Conservation (phyloP, 1,140 invertebrate genomes). For the Lerema accius region DNA sequence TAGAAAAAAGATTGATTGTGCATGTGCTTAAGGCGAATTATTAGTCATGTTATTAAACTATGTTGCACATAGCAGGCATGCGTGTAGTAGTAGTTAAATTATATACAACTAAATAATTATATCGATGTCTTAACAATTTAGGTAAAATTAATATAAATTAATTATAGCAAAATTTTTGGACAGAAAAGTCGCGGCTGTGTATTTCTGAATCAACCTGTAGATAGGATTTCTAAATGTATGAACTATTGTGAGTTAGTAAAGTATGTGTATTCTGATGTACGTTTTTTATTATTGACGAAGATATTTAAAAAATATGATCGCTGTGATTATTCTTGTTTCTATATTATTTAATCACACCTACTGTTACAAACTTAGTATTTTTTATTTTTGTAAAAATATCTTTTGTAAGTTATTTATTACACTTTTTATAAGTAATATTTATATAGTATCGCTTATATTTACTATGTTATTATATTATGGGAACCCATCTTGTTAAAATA, state of each 20-base stretch:
- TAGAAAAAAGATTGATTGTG: constrained; percentile 46
- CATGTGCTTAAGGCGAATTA: constrained; percentile 50
- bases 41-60: constrained; percentile 51
- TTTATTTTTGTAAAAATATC: constrained; percentile 27
- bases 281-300: constrained; percentile 14
- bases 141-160: constrained; percentile 44
- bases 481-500: neutral
- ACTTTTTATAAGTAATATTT: neutral
- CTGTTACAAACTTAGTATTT: constrained; percentile 26
- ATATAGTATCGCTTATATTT: neutral
- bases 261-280: constrained; percentile 29
- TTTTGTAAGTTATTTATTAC: neutral
- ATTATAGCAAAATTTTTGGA: constrained; percentile 46
- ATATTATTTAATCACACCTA: constrained; percentile 22
- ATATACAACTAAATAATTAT: constrained; percentile 36
- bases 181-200: constrained; percentile 56
- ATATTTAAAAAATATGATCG: constrained; percentile 26
- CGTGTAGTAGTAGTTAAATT: constrained; percentile 59
- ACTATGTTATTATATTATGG: neutral
- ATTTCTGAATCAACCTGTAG: constrained; percentile 59
- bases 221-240: constrained; percentile 49
- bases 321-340: constrained; percentile 32
- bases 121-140: constrained; percentile 36
- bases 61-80: constrained; percentile 57
- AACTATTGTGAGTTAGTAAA: constrained; percentile 48